Conservation (phyloP, 2,888 invertebrate species). For the Trichogramma evanescens region DNA sequence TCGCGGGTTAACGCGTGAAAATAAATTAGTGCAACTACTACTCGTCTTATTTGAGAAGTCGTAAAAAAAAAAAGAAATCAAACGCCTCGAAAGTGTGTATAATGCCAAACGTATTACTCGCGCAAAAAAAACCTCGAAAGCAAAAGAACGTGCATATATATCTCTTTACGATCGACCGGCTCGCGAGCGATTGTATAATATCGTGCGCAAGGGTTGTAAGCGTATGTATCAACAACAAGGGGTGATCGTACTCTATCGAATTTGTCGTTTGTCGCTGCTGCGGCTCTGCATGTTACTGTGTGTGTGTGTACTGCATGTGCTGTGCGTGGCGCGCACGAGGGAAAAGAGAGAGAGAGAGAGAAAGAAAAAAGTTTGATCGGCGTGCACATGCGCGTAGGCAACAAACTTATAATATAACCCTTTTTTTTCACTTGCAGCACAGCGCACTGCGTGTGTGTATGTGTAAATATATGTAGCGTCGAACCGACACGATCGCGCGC, state of each 20-base stretch:
- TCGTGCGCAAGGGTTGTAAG: too few relatives aligned
- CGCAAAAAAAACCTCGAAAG: too few relatives aligned
- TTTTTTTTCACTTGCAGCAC: neutral
- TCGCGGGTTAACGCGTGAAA: neutral
- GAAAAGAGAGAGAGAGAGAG: neutral
- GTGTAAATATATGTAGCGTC: neutral
- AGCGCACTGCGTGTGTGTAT: neutral
- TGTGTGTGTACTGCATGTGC: neutral
- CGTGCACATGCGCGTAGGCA: conserved; percentile 8
- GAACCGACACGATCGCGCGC: neutral
- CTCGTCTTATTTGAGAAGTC: too few relatives aligned
- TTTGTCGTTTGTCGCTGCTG: neutral
- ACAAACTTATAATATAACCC: conserved; percentile 12
- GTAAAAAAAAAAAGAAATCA: too few relatives aligned
- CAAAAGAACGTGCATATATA: too few relatives aligned
- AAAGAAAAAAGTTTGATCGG: conserved; percentile 11
- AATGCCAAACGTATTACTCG: too few relatives aligned
- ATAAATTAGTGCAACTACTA: too few relatives aligned
- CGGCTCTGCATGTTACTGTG: neutral
- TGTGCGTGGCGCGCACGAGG: neutral
- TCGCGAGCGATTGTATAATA: too few relatives aligned
- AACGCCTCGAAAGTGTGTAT: too few relatives aligned
- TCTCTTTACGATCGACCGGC: too few relatives aligned
- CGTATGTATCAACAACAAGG: too few relatives aligned
- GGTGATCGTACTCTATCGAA: too few relatives aligned